A percentile compares a stretch with the other conserved stretches of the same genome.
Evolutionary conservation across 1,140 invertebrate genomes (phyloP).

Genomic region (Carposina sasakii): DNA sequence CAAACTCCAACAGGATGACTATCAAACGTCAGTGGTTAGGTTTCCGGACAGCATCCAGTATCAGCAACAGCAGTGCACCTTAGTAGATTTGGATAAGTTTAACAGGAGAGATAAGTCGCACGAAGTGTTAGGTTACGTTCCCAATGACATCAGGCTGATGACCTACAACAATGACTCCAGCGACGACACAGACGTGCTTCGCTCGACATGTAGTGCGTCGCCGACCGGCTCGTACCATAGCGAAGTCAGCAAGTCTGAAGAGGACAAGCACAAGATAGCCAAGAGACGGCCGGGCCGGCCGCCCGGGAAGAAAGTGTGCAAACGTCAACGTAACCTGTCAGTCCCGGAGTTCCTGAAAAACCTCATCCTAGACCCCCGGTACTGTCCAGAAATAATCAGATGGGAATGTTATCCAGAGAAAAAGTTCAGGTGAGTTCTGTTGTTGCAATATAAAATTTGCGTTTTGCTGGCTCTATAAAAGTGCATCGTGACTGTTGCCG

Average conservation of each 20-base stretch:
- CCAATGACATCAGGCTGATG: conserved; percentile 37
- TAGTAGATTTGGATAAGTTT: too few species aligned
- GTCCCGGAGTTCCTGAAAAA: conserved; percentile 86
- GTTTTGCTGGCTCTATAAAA: conserved; percentile 12
- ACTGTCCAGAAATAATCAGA: conserved; percentile 86
- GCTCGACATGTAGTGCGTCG: conserved; percentile 43
- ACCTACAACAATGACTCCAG: conserved; percentile 44
- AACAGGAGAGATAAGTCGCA: too few species aligned
- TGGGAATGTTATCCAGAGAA: conserved; percentile 91
- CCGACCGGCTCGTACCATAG: conserved; percentile 52
- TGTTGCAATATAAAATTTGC: conserved; percentile 1
- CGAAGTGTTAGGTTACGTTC: conserved; percentile 46
- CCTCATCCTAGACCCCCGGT: conserved; percentile 81
- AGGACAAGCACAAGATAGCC: conserved; percentile 51
- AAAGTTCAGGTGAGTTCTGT: conserved; percentile 77
- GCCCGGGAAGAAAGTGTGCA: conserved; percentile 71
- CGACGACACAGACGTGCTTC: conserved; percentile 49
- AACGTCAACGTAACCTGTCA: conserved; percentile 79
- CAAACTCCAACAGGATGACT: conserved; percentile 50
- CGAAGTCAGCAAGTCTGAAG: conserved; percentile 59
- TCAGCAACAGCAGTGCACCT: conserved; percentile 34
- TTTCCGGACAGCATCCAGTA: conserved; percentile 46
- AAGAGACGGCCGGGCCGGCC: conserved; percentile 62
- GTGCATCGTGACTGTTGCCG: conserved; percentile 31
- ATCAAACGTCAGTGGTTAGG: conserved; percentile 48